phyloP scores from a whole-genome alignment of 2,888 invertebrate species.

The Ischnus inquisitorius region DNA sequence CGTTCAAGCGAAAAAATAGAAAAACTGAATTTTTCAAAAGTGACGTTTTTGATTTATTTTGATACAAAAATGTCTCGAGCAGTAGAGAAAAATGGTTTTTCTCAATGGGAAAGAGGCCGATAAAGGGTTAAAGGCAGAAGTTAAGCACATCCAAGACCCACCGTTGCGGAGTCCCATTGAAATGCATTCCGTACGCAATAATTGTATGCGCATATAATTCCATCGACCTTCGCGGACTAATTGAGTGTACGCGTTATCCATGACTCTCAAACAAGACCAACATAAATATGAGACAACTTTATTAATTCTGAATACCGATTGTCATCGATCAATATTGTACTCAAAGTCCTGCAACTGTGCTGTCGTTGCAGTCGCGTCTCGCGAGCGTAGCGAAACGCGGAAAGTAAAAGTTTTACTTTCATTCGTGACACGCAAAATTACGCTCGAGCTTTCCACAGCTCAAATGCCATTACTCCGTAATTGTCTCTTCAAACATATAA shows the following conservation, averaged over 20 bases:
- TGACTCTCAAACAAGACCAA: neutral
- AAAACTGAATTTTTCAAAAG: too few species aligned
- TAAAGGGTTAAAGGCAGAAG: too few species aligned
- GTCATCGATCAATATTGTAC: neutral
- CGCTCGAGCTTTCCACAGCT: constrained; percentile 20
- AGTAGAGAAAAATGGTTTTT: too few species aligned
- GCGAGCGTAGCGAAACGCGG: constrained; percentile 69
- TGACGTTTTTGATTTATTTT: too few species aligned
- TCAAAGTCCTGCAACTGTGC: neutral
- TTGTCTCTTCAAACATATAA: neutral
- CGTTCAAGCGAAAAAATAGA: too few species aligned
- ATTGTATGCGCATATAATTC: too few species aligned
- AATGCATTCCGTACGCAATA: neutral
- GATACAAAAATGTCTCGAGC: too few species aligned
- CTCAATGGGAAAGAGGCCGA: too few species aligned
- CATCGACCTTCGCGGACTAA: too few species aligned
- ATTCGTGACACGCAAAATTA: constrained; percentile 63
- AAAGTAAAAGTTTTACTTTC: constrained; percentile 76
- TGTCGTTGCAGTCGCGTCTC: neutral
- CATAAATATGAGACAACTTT: neutral
- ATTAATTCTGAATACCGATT: neutral
- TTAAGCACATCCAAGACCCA: neutral
- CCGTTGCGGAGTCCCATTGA: neutral
- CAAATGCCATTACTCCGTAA: neutral
- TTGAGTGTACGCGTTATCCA: neutral